Evolutionary conservation across 2,888 invertebrate species (phyloP).

Genomic region (Heliothis peltigera): DNA sequence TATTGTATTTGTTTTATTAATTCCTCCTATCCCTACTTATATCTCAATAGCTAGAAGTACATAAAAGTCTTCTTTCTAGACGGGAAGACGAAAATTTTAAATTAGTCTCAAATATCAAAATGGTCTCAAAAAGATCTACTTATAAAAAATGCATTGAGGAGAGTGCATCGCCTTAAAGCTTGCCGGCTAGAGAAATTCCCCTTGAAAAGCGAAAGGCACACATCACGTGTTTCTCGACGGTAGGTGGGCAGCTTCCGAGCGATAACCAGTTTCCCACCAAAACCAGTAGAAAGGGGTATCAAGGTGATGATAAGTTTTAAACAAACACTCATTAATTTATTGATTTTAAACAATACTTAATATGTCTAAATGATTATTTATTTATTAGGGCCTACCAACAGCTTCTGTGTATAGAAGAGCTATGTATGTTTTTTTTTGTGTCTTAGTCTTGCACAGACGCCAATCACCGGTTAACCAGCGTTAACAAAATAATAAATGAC

Average conservation of each 20-base stretch:
- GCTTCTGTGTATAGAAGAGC: no score
- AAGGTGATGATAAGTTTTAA: conserved; percentile 35
- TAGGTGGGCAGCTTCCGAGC: conserved; percentile 35
- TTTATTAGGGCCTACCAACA: no score
- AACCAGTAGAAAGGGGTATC: conserved; percentile 54
- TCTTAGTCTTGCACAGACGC: no score
- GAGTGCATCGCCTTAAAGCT: conserved; percentile 70
- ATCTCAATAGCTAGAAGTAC: no score
- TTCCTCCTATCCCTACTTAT: background rate
- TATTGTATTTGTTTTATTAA: no score
- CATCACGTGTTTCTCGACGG: conserved; percentile 64
- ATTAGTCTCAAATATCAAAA: no score
- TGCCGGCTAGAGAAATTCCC: conserved; percentile 83
- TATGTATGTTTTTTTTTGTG: no score
- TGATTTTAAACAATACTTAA: background rate
- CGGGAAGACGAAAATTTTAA: no score
- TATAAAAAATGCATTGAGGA: background rate
- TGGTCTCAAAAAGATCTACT: no score
- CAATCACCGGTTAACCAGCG: no score
- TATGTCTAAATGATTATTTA: background rate
- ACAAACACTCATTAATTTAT: conserved; percentile 10
- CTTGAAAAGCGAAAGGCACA: conserved; percentile 87
- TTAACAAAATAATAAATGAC: no score
- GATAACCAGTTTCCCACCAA: conserved; percentile 56
- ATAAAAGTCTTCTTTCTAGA: no score